Percentiles rank a stretch among this genome's conserved stretches.
Conservation (phyloP, 2,888 invertebrate genomes). For the Blastobasis lacticolella region DNA sequence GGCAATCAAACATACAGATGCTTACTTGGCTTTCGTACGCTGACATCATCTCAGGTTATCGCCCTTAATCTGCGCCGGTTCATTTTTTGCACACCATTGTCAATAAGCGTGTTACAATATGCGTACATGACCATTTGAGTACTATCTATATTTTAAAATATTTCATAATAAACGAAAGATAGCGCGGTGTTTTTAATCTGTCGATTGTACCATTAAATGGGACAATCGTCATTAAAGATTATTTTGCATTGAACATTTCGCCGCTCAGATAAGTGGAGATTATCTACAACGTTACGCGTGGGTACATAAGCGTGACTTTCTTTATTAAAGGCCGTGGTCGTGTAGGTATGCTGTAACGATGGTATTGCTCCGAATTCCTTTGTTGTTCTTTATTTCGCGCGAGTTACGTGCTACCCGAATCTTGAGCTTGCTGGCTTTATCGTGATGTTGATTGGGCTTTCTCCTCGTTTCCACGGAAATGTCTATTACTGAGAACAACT, state of each 20-base stretch:
- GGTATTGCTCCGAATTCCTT: conserved; percentile 4
- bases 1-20: not conserved
- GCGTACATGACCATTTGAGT: too few species aligned
- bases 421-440: not conserved
- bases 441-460: too few species aligned
- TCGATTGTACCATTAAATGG: too few species aligned
- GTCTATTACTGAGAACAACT: too few species aligned
- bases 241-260: not conserved
- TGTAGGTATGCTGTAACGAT: not conserved
- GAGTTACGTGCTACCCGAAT: too few species aligned
- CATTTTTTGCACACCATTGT: conserved; percentile 7
- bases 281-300: not conserved
- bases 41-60: conserved; percentile 17
- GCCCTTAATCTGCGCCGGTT: conserved; percentile 11
- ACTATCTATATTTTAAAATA: too few species aligned
- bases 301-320: not conserved
- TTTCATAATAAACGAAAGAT: not conserved
- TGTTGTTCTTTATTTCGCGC: not conserved
- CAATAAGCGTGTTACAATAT: too few species aligned
- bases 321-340: not conserved
- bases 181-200: too few species aligned
- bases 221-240: too few species aligned
- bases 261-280: not conserved
- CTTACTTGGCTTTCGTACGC: conserved; percentile 14
- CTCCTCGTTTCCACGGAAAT: too few species aligned